Base-by-base conservation (phyloP, 2,888 invertebrate genomes). In the Agrochola macilenta region DNA sequence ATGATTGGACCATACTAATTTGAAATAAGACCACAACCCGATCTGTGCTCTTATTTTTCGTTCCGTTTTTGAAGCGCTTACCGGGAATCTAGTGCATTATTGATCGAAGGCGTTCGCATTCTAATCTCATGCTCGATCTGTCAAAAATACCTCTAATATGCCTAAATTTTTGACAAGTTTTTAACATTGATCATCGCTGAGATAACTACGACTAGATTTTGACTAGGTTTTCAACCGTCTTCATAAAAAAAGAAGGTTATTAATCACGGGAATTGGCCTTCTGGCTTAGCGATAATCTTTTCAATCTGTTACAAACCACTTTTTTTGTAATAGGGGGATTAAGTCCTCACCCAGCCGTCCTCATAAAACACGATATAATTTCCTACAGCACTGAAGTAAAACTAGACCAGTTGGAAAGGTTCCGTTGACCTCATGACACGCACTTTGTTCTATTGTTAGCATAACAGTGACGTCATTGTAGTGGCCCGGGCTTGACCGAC, bases 371-470 rank as follows among this genome's bases (percentile, higher is more conserved):
- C 23, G 26, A 58, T 60, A 74, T 64, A 65, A 82, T 83, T 70
- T 71, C 26, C 70, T 57, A 35, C 30, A 54, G 35, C 60, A 78
- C 61, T 74, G 26, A 68, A 39, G 68, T 58, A 52, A 66, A 76
- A 71, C 63, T 69, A 61, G 46, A 78, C 49, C 70, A 76, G 52
- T 74, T 75, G 69, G 69, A 74, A 85, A 87, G 77, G 83, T 87
- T 74, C 75, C 82, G 71, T 83, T 85, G 83, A 86, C 86, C 86
- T 74, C 76, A 78, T 85, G 76, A 75, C 82, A 87, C 86, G 78
- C 80, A 85, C 81, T 60, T 52, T 65, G 82, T 66, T 87, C 82
- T 85, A 87, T 87, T 81, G 77, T 71, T 79, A 87, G 72, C 60
- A 43, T 11, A 52, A 70, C 49, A 43, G 69, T 87, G 88, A 85